Conservation (phyloP, 2,113 vertebrate genomes). For the Vulpes lagopus region DNA sequence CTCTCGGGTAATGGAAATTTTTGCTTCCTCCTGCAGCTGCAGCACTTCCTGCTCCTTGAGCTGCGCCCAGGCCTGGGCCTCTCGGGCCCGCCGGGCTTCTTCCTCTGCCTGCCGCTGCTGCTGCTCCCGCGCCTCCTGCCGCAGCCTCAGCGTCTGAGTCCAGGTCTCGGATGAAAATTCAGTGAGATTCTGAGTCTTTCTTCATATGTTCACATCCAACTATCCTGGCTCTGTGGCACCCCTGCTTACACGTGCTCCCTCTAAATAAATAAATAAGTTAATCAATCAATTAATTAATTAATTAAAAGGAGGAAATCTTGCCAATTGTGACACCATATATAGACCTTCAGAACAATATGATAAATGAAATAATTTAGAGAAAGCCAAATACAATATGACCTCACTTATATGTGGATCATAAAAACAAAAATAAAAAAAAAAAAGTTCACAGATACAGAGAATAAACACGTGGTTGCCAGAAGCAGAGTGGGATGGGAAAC, state of each 20-base stretch:
- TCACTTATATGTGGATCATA: not conserved
- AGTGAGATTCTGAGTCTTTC: no score
- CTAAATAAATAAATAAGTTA: not conserved
- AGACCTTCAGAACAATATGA: no score
- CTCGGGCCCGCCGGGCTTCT: slow-evolving; percentile 71
- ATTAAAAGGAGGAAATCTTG: no score
- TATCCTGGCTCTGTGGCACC: no score
- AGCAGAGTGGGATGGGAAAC: not conserved
- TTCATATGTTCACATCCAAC: no score
- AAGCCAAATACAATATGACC: not conserved
- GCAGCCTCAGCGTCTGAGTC: slow-evolving; percentile 78
- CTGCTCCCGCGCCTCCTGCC: slow-evolving; percentile 86
- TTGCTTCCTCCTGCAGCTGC: no score
- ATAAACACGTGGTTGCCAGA: not conserved
- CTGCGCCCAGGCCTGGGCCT: not conserved
- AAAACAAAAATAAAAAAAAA: not conserved
- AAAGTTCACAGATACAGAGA: not conserved
- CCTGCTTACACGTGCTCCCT: not conserved
- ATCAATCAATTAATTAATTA: no score
- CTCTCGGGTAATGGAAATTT: no score
- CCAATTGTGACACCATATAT: no score
- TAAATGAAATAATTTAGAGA: no score
- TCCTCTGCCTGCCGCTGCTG: slow-evolving; percentile 77
- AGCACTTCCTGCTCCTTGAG: no score
- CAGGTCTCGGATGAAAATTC: no score